Base-by-base conservation (phyloP, 1,140 invertebrate genomes). In the Heliconius hewitsoni region DNA sequence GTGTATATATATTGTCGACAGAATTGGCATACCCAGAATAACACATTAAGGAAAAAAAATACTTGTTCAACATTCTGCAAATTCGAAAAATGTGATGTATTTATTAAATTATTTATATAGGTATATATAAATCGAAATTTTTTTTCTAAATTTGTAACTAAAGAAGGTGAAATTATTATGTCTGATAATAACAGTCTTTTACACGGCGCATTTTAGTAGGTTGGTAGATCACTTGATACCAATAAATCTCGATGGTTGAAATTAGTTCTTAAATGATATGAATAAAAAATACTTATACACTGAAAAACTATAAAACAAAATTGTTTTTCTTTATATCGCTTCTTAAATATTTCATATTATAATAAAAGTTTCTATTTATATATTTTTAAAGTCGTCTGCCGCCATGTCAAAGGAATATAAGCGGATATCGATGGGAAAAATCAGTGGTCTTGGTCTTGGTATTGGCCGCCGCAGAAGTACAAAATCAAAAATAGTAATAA, bases 401-500 rank as follows among this genome's bases (percentile, higher is more conserved):
- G 11, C 2, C 71, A 87, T 87, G 89, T 90, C 87, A 30, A 85
- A 82, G 79, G 87, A 89, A 79, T 81, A 73, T 79, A 86, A 74
- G 79, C 86, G 79, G 81, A 82, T 84, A 34, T 89, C 86, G 13
- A 78, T 84, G 37, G 81, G 82, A 50, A 83, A 76, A 79, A 78
- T 85, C 30, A 83, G 85, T 81, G 83, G 83, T 34, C 60, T 66
- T 30, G 60, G 27, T 30, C 75, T 79, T 57, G 23, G 82, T 19
- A 23, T 82, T n/a, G 55, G 76, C 75, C 82, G 77, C 50, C 78
- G 81, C 72, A 66, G 73, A 50, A 90, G 83, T 81, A 79, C 74
- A 50, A 90, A 86, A 82, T 79, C 80, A 27, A 90, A 88, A 88
- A 74, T 81, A 84, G 89, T 89, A 86, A 76, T 74, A 13, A 66